Base-by-base conservation (phyloP, 1,140 invertebrate species). In the Calephelis virginiensis region DNA sequence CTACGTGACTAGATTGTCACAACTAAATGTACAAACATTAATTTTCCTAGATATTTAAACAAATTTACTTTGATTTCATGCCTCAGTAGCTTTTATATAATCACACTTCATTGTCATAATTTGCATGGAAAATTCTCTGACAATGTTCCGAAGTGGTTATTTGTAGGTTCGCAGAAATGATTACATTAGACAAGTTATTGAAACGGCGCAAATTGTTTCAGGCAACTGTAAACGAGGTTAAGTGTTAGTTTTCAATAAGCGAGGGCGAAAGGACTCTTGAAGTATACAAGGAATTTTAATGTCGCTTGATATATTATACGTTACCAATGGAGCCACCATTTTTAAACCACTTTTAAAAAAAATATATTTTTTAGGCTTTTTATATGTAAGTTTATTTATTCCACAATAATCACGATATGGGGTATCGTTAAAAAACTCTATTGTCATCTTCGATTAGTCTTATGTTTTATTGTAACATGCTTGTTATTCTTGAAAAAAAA, bases 231-330 rank as follows among this genome's bases (percentile, higher is more conserved):
- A 56, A 56, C 50, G 50, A n/a, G 60, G 63, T 61, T 50, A 66
- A 67, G 43, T 48, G 64, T 63, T 69, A 64, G 61, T 67, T 69
- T 64, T 64, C 45, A 64, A 69, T 68, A 66, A 64, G 60, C 48
- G 40, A 61, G 61, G 14, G 47, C 48, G 40, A 61, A 40, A 61
- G 38, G 60, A 40, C 37, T 61, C 14, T 13, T 40, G 43, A 45
- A 45, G 17, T 61, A 17, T 13, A 14, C 5, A n/a, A 5, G 60
- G 10, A 43, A 46, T 45, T 61, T 45, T 45, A 28, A 61, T 61
- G 17, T 61, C 17, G 40, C 43, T 9, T 1, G 50, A 56, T 10
- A 56, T 56, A 28, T 56, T 28, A 37, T 28, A 28, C 28, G 1
- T 28, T 28, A 28, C 28, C 28, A 28, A 28, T 28, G 28, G 0